phyloP scores from a whole-genome alignment of 2,888 invertebrate genomes.

The Tolmerus cingulatus region DNA sequence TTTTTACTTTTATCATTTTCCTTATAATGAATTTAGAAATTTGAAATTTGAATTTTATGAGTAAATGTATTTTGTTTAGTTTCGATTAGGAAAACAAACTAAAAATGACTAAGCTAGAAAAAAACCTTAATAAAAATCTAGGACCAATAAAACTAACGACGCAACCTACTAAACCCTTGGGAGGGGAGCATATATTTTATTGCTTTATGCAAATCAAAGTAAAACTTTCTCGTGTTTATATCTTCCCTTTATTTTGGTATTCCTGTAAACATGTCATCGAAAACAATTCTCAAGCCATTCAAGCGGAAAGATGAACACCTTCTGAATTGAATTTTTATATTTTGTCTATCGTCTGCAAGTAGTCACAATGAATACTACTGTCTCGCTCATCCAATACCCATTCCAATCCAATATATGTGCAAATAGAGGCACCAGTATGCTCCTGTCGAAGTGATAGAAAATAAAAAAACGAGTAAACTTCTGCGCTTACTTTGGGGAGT shows the following conservation, averaged over 20 bases:
- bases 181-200: conserved; percentile 24
- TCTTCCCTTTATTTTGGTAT: conserved; percentile 18
- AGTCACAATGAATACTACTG: background rate
- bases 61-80: background rate
- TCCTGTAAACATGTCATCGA: conserved; percentile 50
- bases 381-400: background rate
- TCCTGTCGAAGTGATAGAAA: background rate
- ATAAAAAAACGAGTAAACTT: background rate
- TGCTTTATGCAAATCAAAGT: conserved; percentile 43
- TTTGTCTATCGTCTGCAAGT: conserved; percentile 30
- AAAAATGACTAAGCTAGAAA: background rate
- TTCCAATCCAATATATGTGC: background rate
- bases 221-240: conserved; percentile 20
- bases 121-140: background rate
- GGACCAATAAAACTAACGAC: background rate
- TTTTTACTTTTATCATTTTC: too few relatives aligned
- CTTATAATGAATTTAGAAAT: too few relatives aligned
- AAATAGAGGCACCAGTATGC: background rate
- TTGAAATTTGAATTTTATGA: background rate
- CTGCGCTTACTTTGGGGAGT: background rate
- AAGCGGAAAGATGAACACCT: conserved; percentile 54
- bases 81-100: background rate
- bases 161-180: background rate
- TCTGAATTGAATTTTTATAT: conserved; percentile 44
- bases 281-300: conserved; percentile 62